Percentiles rank a stretch among this genome's conserved stretches.
phyloP scores from a whole-genome alignment of 2,113 vertebrate genomes.

The Tychaedon coryphoeus region DNA sequence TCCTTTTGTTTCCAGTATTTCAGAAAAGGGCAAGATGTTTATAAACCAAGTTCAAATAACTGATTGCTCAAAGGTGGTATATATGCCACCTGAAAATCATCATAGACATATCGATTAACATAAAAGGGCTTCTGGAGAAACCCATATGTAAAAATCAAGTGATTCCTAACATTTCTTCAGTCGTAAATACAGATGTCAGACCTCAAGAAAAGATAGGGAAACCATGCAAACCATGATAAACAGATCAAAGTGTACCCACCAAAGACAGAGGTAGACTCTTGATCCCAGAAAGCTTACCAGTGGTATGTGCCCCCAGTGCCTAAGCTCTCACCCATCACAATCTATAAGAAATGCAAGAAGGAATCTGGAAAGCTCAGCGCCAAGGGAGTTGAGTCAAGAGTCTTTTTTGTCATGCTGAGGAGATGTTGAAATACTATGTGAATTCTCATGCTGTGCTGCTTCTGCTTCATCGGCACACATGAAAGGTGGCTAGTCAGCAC shows the following conservation, averaged over 20 bases:
- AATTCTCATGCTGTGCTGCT: background rate
- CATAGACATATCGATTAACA: fast-evolving
- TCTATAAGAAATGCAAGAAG: background rate
- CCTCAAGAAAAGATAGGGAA: background rate
- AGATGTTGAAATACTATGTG: background rate
- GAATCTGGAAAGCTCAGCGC: background rate
- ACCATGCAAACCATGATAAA: background rate
- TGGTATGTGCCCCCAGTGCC: background rate
- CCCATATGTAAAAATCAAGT: background rate
- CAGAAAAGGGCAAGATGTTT: background rate
- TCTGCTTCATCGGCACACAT: background rate
- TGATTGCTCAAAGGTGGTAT: background rate
- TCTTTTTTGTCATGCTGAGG: background rate
- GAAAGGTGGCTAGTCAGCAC: background rate
- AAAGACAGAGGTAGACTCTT: background rate
- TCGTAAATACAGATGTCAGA: background rate
- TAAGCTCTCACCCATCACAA: background rate
- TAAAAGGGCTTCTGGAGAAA: background rate
- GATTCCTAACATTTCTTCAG: background rate
- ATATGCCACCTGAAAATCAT: background rate
- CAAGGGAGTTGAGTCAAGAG: background rate
- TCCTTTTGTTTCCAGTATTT: background rate
- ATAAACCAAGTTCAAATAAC: background rate
- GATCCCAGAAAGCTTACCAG: background rate
- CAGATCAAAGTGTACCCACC: background rate